Base-by-base conservation (phyloP, 2,113 vertebrate species). In the Pteruthius melanotis region DNA sequence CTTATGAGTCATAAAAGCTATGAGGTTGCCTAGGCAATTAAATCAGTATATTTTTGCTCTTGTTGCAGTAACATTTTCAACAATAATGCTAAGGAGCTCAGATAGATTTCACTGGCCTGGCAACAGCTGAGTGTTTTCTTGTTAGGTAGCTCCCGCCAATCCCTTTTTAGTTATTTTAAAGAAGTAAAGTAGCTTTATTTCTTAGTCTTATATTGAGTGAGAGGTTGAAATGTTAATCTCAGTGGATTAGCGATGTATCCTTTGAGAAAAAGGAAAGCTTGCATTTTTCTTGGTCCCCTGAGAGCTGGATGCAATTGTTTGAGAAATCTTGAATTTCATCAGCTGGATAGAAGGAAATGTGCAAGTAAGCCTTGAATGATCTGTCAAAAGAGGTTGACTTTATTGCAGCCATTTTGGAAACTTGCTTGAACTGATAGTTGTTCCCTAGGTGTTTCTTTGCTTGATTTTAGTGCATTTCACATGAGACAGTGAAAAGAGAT, bases 221-320 rank as follows among this genome's bases (percentile, higher is more conserved):
- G 84, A 96, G 89, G 97, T 94, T 97, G 91, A 97, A 97, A 95
- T 89, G 93, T 97, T 97, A 97, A 97, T 94, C 94, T 91, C 65
- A n/a, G 52, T 94, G 94, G 96, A 97, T 97, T 97, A 97, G 70
- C 1, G 0, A 45, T 63, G 56, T 96, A 57, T 95, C 63, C 85
- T 91, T 64, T 90, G 82, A 95, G 94, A 93, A 82, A 85, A 90
- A 80, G 72, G 78, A 91, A 89, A 35, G 90, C 82, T 83, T 88
- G 37, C 2, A 2, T 85, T 95, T 94, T 94, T 81, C 54, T 82
- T 87, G 52, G 64, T 95, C 72, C 63, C 83, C 12, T 39, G 52
- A 89, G 74, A 31, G 60, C 57, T 93, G 49, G 65, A 65, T 87
- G 65, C 22, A 33, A 56, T 96, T 94, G 60, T 92, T 83, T 94